Evolutionary conservation across 2,888 invertebrate genomes (phyloP).

Genomic region (Oxystoma pomonae): DNA sequence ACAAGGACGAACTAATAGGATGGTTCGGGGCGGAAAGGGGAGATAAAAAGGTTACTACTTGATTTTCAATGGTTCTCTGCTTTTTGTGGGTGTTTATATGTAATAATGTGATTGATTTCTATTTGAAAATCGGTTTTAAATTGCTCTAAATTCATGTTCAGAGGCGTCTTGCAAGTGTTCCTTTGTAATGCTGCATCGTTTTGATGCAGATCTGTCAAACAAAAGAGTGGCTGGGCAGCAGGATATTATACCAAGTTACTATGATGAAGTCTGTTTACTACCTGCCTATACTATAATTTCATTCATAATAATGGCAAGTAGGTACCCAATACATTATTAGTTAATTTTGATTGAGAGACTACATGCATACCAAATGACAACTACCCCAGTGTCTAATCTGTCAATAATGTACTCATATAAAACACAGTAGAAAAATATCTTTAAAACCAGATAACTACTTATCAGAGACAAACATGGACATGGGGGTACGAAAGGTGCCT

Average conservation of each 20-base stretch:
- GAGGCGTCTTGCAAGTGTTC: background rate
- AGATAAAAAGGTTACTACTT: slow-evolving; percentile 1
- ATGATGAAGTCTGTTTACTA: slow-evolving; percentile 44
- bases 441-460: slow-evolving; percentile 20
- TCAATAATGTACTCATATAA: slow-evolving; percentile 5
- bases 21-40: background rate
- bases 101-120: background rate
- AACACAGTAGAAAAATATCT: slow-evolving; percentile 10
- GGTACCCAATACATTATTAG: too few species aligned
- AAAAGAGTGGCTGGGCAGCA: background rate
- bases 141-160: background rate
- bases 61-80: slow-evolving; percentile 1
- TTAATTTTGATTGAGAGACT: too few species aligned
- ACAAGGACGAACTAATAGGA: background rate
- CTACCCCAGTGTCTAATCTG: too few species aligned
- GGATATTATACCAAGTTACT: background rate
- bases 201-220: background rate
- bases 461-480: slow-evolving; percentile 39
- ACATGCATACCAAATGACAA: too few species aligned
- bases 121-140: background rate
- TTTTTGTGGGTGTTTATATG: slow-evolving; percentile 1
- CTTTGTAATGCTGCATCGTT: background rate
- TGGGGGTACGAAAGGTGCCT: slow-evolving; percentile 74
- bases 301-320: slow-evolving; percentile 41
- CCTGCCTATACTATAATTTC: slow-evolving; percentile 40